These are phyloP conservation scores for Cinara cedri DNA, from an alignment of 2,888 invertebrate species.

Conservation along the genomic window DNA sequence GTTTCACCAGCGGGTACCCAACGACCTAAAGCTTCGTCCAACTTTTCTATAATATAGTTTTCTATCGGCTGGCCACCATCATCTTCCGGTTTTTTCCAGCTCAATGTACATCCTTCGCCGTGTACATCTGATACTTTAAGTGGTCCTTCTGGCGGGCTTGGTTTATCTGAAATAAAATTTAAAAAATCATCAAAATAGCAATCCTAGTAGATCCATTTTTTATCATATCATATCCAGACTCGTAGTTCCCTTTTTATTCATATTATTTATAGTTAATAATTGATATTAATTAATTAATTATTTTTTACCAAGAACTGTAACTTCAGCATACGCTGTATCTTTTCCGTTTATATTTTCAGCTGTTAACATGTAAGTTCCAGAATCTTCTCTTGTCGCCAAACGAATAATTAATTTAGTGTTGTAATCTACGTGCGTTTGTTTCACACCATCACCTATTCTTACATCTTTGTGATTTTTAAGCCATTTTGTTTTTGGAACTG, in stretches of 20 bases:
- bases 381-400: conserved; percentile 81
- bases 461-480: conserved; percentile 80
- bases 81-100: conserved; percentile 92
- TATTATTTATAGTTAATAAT: too few species aligned
- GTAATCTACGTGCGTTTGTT: conserved; percentile 82
- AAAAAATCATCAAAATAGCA: background rate
- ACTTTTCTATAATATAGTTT: conserved; percentile 92
- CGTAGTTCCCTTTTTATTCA: too few species aligned
- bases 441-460: conserved; percentile 74
- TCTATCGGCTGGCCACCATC: conserved; percentile 94
- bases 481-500: conserved; percentile 94
- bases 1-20: conserved; percentile 95
- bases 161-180: conserved; percentile 70
- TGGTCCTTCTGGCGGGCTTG: conserved; percentile 89
- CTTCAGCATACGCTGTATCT: conserved; percentile 91
- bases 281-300: too few species aligned
- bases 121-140: conserved; percentile 87
- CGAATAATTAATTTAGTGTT: conserved; percentile 82
- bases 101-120: conserved; percentile 85
- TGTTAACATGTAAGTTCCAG: conserved; percentile 87
- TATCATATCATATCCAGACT: too few species aligned
- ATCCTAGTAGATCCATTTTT: too few species aligned
- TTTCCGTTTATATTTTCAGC: conserved; percentile 94
- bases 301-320: conserved; percentile 72
- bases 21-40: conserved; percentile 84